A percentile compares a stretch with the other conserved stretches of the same genome.
Evolutionary conservation across 2,797 vertebrate genomes (phyloP).

Genomic region (Spinus olivaceus): DNA sequence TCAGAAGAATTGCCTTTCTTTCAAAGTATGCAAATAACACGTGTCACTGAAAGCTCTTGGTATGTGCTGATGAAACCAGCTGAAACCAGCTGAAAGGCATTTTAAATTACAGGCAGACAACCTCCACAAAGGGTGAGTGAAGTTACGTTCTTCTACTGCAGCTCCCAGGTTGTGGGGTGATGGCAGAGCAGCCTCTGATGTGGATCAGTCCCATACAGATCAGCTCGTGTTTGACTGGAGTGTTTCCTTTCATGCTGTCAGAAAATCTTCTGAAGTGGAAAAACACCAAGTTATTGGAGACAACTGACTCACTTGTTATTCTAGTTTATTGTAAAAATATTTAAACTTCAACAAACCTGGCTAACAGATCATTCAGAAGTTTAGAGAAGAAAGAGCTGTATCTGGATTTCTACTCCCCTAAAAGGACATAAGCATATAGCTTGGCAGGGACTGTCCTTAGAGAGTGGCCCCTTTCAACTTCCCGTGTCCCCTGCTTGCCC

Average conservation of each 20-base stretch:
- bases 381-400: not conserved
- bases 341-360: not conserved
- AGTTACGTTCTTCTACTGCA: not conserved
- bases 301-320: not conserved
- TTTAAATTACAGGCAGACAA: not conserved
- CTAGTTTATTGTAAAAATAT: not conserved
- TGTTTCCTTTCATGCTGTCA: not conserved
- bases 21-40: not conserved
- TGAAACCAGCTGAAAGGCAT: not conserved
- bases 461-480: not conserved
- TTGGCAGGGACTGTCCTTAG: not conserved
- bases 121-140: not conserved
- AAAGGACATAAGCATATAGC: not conserved
- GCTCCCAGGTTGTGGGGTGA: not conserved
- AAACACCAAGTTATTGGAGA: not conserved
- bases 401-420: not conserved
- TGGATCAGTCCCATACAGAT: rapidly evolving
- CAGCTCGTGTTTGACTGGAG: not conserved
- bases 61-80: not conserved
- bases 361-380: not conserved
- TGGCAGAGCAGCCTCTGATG: not conserved
- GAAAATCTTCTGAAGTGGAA: not conserved
- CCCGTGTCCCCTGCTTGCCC: not conserved
- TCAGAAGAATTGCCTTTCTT: not conserved
- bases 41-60: not conserved